These are phyloP conservation scores for Smittia sp. DNA, from an alignment of 2,888 invertebrate genomes.

Conservation along the genomic window DNA sequence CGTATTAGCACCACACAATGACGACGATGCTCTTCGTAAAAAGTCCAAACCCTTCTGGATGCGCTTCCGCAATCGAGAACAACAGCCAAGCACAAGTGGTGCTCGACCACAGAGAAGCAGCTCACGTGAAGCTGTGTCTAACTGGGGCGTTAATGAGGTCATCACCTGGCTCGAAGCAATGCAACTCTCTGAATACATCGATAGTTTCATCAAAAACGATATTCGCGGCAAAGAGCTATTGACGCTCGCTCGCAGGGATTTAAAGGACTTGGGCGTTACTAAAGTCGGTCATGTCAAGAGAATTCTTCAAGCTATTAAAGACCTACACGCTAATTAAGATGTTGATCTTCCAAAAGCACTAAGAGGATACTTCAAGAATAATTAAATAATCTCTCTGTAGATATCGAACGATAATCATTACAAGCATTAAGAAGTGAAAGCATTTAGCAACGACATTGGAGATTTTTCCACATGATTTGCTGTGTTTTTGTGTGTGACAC, in stretches of 20 bases:
- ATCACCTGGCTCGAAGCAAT: slow-evolving; percentile 86
- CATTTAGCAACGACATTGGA: background rate
- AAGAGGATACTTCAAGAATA: background rate
- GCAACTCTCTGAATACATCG: slow-evolving; percentile 84
- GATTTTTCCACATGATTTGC: slow-evolving; percentile 14
- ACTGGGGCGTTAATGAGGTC: slow-evolving; percentile 88
- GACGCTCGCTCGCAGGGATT: slow-evolving; percentile 78
- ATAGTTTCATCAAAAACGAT: slow-evolving; percentile 88
- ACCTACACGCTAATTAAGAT: slow-evolving; percentile 57
- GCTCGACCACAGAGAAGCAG: slow-evolving; percentile 52
- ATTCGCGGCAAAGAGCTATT: slow-evolving; percentile 87
- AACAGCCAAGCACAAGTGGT: slow-evolving; percentile 47
- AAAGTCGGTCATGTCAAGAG: slow-evolving; percentile 96
- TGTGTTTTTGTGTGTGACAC: background rate
- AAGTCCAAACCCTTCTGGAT: slow-evolving; percentile 69
- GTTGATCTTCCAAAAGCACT: background rate
- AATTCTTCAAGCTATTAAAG: slow-evolving; percentile 88
- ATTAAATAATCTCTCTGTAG: background rate
- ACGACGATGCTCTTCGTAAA: slow-evolving; percentile 57
- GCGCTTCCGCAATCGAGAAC: slow-evolving; percentile 57
- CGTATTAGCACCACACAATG: slow-evolving; percentile 50
- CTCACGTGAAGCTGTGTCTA: slow-evolving; percentile 57
- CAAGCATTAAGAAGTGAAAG: background rate
- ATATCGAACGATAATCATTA: slow-evolving; percentile 1
- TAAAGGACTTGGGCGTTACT: slow-evolving; percentile 87